Conservation (phyloP, 1,140 invertebrate species). For the Drosophila insularis region DNA sequence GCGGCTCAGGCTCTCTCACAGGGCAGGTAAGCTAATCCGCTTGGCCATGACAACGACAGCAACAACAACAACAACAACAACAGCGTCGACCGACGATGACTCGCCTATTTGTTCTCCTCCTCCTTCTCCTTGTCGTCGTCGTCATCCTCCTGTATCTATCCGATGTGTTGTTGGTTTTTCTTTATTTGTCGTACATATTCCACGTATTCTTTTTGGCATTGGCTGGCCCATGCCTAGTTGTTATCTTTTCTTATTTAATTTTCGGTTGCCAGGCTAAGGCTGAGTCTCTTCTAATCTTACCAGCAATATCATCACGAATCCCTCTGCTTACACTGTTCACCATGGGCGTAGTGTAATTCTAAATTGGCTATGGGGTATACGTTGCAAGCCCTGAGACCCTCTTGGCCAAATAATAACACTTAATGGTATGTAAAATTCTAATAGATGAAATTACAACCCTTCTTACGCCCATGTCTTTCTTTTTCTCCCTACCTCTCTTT, state of each 20-base stretch:
- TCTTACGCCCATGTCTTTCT: background rate
- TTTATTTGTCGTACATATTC: slow-evolving; percentile 48
- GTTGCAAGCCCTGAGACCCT: too few relatives aligned
- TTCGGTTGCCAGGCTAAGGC: slow-evolving; percentile 64
- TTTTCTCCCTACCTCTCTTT: background rate
- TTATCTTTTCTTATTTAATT: slow-evolving; percentile 80
- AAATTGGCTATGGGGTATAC: background rate
- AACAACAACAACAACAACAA: background rate
- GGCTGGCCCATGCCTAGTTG: slow-evolving; percentile 60
- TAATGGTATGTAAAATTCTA: background rate
- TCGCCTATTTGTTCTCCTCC: slow-evolving; percentile 67
- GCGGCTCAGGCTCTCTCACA: slow-evolving; percentile 43
- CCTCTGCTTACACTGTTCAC: background rate
- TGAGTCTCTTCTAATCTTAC: slow-evolving; percentile 69
- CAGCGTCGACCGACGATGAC: slow-evolving; percentile 33
- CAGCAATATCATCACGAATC: slow-evolving; percentile 74
- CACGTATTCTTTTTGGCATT: slow-evolving; percentile 51
- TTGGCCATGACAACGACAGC: slow-evolving; percentile 61
- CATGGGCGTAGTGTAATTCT: background rate
- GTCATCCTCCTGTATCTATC: background rate
- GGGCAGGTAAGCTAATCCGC: slow-evolving; percentile 64
- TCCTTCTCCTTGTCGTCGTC: background rate
- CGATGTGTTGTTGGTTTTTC: slow-evolving; percentile 12
- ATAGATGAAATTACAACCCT: background rate
- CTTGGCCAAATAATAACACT: too few relatives aligned